phyloP scores from a whole-genome alignment of 2,888 invertebrate species.

The Chymomyza amoena region DNA sequence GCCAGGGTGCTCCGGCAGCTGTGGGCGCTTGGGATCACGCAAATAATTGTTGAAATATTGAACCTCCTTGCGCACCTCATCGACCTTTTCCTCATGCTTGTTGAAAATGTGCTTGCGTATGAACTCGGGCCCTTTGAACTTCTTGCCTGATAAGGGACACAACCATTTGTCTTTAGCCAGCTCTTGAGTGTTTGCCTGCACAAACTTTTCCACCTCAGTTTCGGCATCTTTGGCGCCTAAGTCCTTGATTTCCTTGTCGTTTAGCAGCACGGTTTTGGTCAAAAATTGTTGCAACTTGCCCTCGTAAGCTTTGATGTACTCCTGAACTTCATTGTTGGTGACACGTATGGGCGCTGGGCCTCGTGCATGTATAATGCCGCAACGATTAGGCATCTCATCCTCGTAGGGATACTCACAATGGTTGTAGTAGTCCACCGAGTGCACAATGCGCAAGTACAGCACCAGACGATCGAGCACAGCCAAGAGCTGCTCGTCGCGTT shows the following conservation, averaged over 20 bases:
- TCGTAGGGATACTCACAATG: constrained; percentile 99
- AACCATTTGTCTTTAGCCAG: constrained; percentile 99
- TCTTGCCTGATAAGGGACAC: constrained; percentile 98
- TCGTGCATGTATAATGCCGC: constrained; percentile 98
- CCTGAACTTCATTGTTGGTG: constrained; percentile 80
- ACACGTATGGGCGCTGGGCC: constrained; percentile 92
- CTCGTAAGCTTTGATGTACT: constrained; percentile 90
- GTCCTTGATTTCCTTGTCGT: constrained; percentile 90
- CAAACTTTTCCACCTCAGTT: constrained; percentile 90
- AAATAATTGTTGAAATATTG: constrained; percentile 98
- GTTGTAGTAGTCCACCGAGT: constrained; percentile 99
- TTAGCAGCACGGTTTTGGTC: constrained; percentile 85
- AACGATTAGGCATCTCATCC: constrained; percentile 99
- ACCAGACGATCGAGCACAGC: constrained; percentile 89
- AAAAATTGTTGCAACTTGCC: constrained; percentile 94
- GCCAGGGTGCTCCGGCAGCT: constrained; percentile 91
- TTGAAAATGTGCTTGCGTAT: constrained; percentile 99
- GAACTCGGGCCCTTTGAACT: constrained; percentile 99
- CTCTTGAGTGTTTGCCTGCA: constrained; percentile 97
- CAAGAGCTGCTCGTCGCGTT: constrained; percentile 85
- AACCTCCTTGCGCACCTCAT: constrained; percentile 97
- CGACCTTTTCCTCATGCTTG: constrained; percentile 97
- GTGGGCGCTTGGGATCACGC: constrained; percentile 95
- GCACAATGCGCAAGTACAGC: constrained; percentile 95
- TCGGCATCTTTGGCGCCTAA: constrained; percentile 88